Evolutionary conservation across 2,113 vertebrate genomes (phyloP).

Genomic region (Corydoras maculifer): DNA sequence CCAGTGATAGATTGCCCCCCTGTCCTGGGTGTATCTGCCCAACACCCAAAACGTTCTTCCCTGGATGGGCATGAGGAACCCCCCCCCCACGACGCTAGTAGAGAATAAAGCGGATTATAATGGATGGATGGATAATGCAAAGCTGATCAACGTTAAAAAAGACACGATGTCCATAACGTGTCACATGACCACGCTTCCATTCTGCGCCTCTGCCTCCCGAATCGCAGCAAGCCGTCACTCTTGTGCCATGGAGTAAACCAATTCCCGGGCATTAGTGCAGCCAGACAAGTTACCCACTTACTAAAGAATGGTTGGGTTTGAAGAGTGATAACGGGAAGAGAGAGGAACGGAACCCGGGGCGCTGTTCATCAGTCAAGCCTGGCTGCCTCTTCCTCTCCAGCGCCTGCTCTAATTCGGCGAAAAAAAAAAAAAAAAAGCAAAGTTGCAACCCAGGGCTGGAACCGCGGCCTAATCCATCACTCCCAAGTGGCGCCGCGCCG

Average conservation of each 20-base stretch:
- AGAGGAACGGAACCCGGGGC: conserved; percentile 18
- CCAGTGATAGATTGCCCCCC: too few relatives aligned
- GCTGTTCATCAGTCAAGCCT: conserved; percentile 40
- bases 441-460: conserved; percentile 17
- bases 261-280: conserved; percentile 18
- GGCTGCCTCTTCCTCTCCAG: conserved; percentile 22
- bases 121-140: too few relatives aligned
- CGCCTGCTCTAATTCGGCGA: conserved; percentile 30
- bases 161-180: too few relatives aligned
- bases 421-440: conserved; percentile 9
- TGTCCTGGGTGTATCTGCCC: too few relatives aligned
- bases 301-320: neutral
- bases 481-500: conserved; percentile 34
- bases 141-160: too few relatives aligned
- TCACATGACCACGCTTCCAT: too few relatives aligned
- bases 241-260: conserved; percentile 2
- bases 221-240: neutral
- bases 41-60: too few relatives aligned
- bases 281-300: conserved; percentile 20
- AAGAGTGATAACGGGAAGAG: neutral
- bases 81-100: too few relatives aligned
- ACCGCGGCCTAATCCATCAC: conserved; percentile 39
- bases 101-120: too few relatives aligned
- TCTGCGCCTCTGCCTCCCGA: too few relatives aligned
- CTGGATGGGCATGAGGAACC: too few relatives aligned